Percentiles rank a stretch among this genome's conserved stretches.
These are phyloP conservation scores for Myopa tessellatipennis DNA, from an alignment of 2,888 invertebrate genomes.

Conservation along the genomic window DNA sequence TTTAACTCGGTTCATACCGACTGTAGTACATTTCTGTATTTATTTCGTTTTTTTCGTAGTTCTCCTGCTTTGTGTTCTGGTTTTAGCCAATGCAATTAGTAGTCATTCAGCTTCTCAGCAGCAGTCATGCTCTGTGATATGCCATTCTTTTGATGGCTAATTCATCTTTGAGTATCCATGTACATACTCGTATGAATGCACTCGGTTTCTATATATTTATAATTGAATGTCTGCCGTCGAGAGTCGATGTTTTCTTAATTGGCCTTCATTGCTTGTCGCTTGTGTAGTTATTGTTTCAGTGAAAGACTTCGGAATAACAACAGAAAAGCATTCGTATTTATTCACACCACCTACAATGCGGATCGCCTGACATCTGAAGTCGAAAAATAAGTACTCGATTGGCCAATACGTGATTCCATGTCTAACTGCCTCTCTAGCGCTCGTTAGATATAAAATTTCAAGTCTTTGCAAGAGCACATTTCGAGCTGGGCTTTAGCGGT, in stretches of 20 bases:
- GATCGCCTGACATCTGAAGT: background rate
- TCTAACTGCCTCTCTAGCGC: background rate
- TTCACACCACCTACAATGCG: constrained; percentile 26
- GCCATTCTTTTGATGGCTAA: constrained; percentile 8
- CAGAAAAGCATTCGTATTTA: constrained; percentile 5
- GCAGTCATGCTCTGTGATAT: background rate
- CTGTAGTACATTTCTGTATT: background rate
- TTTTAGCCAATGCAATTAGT: background rate
- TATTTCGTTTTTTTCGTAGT: too few species aligned
- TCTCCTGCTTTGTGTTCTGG: too few species aligned
- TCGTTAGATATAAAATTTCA: constrained; percentile 38
- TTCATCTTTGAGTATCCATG: constrained; percentile 11
- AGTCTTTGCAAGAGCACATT: constrained; percentile 31
- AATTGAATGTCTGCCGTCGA: background rate
- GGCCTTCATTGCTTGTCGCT: constrained; percentile 11
- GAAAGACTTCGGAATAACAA: too few species aligned
- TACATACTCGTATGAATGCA: background rate
- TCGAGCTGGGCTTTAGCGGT: constrained; percentile 17
- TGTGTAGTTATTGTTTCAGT: background rate
- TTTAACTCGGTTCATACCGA: background rate
- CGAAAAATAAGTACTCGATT: background rate
- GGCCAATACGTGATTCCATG: background rate
- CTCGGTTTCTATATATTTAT: constrained; percentile 14
- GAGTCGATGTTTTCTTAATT: constrained; percentile 1
- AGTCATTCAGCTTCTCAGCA: background rate